Evolutionary conservation across 2,888 invertebrate genomes (phyloP), one percentile per base, ranked within the genome.

Genomic region (Ennomos erosarius): DNA sequence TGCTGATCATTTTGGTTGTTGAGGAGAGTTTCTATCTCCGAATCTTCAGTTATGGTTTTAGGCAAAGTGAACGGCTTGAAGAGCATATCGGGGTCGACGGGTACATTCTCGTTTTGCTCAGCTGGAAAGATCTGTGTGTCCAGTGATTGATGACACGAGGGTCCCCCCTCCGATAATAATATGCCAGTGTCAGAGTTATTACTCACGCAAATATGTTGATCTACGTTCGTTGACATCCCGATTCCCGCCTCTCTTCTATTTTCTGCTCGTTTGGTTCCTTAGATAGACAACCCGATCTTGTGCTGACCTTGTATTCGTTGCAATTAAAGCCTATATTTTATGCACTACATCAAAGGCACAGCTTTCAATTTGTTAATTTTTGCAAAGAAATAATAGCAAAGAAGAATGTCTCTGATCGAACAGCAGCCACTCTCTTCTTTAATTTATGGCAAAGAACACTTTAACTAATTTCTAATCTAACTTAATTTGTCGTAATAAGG

Each of bases 71-170:
- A 95, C 0, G 96, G 96, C 78, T 97, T 97, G 76, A 96, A 96
- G 5, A 94, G 94, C 45, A 96, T 97, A 77, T 99, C 95, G 33
- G 98, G 99, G 79, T 97, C 97, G 55, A 98, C 94, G 1, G 98
- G 98, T 38, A 98, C 98, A 88, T 99, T 97, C 74, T 97, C 95
- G 82, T 96, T 94, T 85, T 98, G 97, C 81, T 98, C 98, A 40
- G 95, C 96, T 72, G 96, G 95, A 37, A 97, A 96, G 67, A 98
- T 97, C 81, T 97, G 96, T 12, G 96, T 94, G 75, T 97, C 95
- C 69, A 98, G 93, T 53, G 97, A 93, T 48, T 95, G 92, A 56
- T 95, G 88, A 98, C 98, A 98, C 35, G 95, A 93, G 0, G 98
- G 98, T 44, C 98, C 90, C 0, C 98, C 98, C 73, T 96, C 96